Base-by-base conservation (phyloP, 2,113 vertebrate species). In the Corydoras sp. region DNA sequence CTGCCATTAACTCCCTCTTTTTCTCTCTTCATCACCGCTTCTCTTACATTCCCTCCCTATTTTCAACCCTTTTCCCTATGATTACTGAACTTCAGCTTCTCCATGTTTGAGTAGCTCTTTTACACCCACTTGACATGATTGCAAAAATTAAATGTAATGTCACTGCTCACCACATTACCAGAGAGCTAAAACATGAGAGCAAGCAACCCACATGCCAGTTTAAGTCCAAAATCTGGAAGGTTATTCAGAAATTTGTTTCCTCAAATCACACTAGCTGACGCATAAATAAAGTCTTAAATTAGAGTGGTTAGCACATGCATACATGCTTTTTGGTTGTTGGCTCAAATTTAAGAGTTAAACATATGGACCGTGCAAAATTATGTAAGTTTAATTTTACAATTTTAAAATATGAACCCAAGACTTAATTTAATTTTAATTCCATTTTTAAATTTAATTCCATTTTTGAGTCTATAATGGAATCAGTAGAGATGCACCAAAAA, bases 101-200 rank as follows among this genome's bases (percentile, higher is more conserved):
- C 31, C 50, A 18, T 56, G 51, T 48, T 58, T 50, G 32, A 58
- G 70, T 56, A 65, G 62, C 70, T 65, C 70, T 58, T 65, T 3
- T 58, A 18, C 35, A 30, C 18, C 61, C 62, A 71, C 69, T 71
- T 53, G 60, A 71, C 59, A 51, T 71, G 69, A 43, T 43, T 65
- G 62, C 62, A 65, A 59, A 65, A 72, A 51, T 65, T 30, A 59
- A 43, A n/a, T 10, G 55, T 50, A 29, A 24, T 18, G 18, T n/a
- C 56, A 58, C 8, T 43, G 43, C 35, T 58, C 15, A 14, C 53
- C 54, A 58, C 53, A 58, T 63, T 63, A 64, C 64, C 70, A 65
- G 18, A 56, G 48, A 30, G 14, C 62, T 32, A 10, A 59, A 72
- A 13, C 24, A 3, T n/a, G 14, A 63, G 32, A 56, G 51, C 24